Evolutionary conservation across 2,797 vertebrate genomes (phyloP).

Genomic region (Lepus townsendii): DNA sequence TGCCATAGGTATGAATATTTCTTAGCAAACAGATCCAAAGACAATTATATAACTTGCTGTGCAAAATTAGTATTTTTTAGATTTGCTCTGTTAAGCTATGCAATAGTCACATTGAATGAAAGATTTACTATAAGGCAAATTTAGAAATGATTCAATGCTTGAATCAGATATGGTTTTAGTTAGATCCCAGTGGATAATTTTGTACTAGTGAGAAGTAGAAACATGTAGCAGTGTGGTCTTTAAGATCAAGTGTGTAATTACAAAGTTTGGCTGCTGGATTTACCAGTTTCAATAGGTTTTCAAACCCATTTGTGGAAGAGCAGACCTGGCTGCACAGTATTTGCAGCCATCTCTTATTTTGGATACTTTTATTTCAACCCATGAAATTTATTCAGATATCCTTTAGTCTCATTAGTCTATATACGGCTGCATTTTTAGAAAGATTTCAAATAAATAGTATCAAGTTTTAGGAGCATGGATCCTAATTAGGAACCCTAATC

Average conservation of each 20-base stretch:
- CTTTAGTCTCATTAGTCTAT: not conserved
- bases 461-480: not conserved
- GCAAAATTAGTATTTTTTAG: not conserved
- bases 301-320: not conserved
- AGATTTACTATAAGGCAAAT: not conserved
- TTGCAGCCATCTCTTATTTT: not conserved
- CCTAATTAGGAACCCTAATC: not conserved
- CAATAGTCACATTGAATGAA: not conserved
- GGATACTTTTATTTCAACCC: constrained; percentile 11
- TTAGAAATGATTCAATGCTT: not conserved
- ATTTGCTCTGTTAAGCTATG: not conserved
- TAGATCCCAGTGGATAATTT: not conserved
- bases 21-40: not conserved
- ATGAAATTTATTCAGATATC: not conserved
- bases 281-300: not conserved
- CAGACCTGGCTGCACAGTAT: not conserved
- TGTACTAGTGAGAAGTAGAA: not conserved
- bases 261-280: not conserved
- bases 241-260: not conserved
- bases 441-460: not conserved
- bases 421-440: constrained; percentile 10
- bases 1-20: not conserved
- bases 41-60: not conserved
- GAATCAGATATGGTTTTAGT: not conserved
- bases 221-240: not conserved